Evolutionary conservation across 2,797 vertebrate genomes (phyloP), one percentile per base, ranked within the genome.

Genomic region (Pagetopsis macropterus): DNA sequence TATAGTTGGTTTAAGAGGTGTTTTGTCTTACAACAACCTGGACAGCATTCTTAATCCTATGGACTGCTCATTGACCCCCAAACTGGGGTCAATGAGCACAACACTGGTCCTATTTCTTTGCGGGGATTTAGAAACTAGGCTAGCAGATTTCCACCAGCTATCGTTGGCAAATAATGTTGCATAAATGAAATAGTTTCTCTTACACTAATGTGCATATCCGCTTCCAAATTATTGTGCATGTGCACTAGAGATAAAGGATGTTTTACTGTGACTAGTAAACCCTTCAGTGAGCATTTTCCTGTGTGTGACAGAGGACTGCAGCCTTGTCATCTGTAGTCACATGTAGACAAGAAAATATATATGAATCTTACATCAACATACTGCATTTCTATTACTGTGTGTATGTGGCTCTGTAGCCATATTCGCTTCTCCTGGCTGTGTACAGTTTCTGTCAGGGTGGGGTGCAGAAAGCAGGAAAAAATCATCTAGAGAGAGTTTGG

Each of bases 401-500:
- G 71, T 76, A 23, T n/a, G 48, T 73, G 86, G 57, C 65, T 74
- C 9, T 6, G 48, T 40, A 21, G 76, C 69, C 76, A 33, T 67
- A 10, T n/a, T 31, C 56, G 75, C 79, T 81, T 79, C 64, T 75
- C 33, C 79, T 63, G 69, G 69, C 71, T 49, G 61, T 80, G 73
- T 74, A 50, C 73, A 79, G 61, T 68, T 79, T 74, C 9, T 65
- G 76, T 77, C 81, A 33, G 84, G 68, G 80, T 40, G 33, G 75
- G 73, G 60, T 5, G 51, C 65, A 11, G 49, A 54, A 78, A 64
- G 73, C 67, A 70, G 80, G 72, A 70, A 66, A 66, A 84, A 88
- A 83, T 88, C 87, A 77, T 64, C 63, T 9, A 8, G 81, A 83
- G 70, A 70, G 68, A 76, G 82, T 85, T 86, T 79, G 43, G 41